Evolutionary conservation across 2,797 vertebrate species (phyloP).

Genomic region (Takifugu rubripes): DNA sequence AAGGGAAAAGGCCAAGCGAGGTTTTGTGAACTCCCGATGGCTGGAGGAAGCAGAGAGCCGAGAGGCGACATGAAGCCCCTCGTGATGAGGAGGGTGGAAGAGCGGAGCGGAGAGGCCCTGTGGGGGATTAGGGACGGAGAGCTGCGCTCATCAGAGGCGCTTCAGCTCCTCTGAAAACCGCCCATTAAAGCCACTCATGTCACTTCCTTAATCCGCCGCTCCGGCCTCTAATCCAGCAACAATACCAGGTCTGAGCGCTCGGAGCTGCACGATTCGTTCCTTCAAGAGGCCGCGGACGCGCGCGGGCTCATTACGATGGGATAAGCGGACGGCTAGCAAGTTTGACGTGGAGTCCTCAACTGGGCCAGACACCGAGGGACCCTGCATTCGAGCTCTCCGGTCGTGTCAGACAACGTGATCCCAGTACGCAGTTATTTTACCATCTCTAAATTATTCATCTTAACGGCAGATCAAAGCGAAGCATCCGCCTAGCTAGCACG

Average conservation of each 20-base stretch:
- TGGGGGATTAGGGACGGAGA: conserved; percentile 33
- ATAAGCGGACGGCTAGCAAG: conserved; percentile 24
- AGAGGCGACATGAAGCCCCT: conserved; percentile 55
- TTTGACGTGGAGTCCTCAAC: conserved; percentile 31
- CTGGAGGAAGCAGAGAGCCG: conserved; percentile 23
- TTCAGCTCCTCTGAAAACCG: conserved; percentile 24
- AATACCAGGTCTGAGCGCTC: conserved; percentile 22
- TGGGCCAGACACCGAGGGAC: conserved; percentile 53
- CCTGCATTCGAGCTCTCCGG: neutral
- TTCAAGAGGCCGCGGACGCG: neutral
- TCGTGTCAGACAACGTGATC: neutral
- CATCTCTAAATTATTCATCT: neutral
- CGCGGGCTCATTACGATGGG: conserved; percentile 50
- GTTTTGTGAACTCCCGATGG: conserved; percentile 38
- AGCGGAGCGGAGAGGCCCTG: conserved; percentile 32
- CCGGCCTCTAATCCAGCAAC: conserved; percentile 14
- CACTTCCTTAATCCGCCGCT: conserved; percentile 38
- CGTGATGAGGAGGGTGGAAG: conserved; percentile 55
- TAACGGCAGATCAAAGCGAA: neutral
- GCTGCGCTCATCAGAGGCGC: neutral
- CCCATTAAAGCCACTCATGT: conserved; percentile 28
- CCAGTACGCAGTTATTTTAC: neutral
- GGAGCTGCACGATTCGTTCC: conserved; percentile 13
- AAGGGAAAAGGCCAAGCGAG: conserved; percentile 21
- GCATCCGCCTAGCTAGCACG: neutral